Evolutionary conservation across 1,140 invertebrate genomes (phyloP).

Genomic region (Periplaneta americana): DNA sequence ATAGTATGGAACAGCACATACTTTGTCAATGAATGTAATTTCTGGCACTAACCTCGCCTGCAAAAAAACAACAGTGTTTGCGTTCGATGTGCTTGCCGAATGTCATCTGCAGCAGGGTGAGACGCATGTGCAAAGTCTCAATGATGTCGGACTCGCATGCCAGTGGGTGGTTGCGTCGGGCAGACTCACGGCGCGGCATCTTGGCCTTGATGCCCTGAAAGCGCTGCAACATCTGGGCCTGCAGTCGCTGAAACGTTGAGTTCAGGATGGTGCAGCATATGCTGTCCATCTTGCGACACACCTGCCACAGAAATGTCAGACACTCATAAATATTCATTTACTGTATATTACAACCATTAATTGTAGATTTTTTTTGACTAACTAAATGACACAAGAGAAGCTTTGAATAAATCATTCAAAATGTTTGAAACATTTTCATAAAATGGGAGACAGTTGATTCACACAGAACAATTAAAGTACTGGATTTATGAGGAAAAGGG

Average conservation of each 20-base stretch:
- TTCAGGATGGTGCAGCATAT: constrained; percentile 72
- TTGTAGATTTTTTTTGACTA: too few relatives aligned
- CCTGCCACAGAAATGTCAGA: constrained; percentile 52
- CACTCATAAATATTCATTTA: not conserved
- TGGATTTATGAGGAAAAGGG: too few relatives aligned
- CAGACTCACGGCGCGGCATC: constrained; percentile 83
- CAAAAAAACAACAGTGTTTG: constrained; percentile 85
- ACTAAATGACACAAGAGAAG: too few relatives aligned
- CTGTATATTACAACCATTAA: not conserved
- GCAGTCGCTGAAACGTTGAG: constrained; percentile 72
- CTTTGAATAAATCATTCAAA: not conserved
- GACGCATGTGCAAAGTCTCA: constrained; percentile 82
- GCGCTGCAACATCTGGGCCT: constrained; percentile 70
- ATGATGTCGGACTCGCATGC: constrained; percentile 85
- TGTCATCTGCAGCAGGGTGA: constrained; percentile 81
- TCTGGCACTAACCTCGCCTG: constrained; percentile 77
- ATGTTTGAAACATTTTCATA: too few relatives aligned
- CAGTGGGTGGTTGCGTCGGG: constrained; percentile 73
- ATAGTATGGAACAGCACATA: too few relatives aligned
- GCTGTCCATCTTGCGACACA: constrained; percentile 69
- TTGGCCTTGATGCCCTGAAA: constrained; percentile 82
- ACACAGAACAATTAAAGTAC: too few relatives aligned
- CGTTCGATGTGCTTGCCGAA: constrained; percentile 88
- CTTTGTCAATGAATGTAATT: too few relatives aligned
- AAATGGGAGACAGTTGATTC: too few relatives aligned